A percentile compares a stretch with the other conserved stretches of the same genome.
phyloP scores from a whole-genome alignment of 2,113 vertebrate species.

The Toxotes chatareus region DNA sequence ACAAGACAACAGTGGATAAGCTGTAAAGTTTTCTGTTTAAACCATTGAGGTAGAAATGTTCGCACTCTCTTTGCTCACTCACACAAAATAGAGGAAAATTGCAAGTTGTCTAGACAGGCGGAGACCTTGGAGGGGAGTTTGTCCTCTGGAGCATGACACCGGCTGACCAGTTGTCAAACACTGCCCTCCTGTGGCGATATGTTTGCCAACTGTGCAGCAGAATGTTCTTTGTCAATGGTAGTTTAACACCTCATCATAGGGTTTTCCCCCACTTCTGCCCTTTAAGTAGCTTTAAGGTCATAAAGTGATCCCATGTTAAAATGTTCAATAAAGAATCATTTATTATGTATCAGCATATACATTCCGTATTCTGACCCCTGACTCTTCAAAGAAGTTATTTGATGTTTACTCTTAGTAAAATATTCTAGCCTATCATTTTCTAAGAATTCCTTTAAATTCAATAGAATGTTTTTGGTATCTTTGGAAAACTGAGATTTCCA shows the following conservation, averaged over 20 bases:
- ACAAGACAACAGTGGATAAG: conserved; percentile 38
- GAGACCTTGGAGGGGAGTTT: conserved; percentile 52
- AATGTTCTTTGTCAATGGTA: too few relatives aligned
- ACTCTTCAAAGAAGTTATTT: not conserved
- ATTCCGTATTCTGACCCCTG: not conserved
- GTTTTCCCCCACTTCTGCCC: not conserved
- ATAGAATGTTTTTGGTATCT: not conserved
- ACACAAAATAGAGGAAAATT: conserved; percentile 50
- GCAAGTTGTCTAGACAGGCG: conserved; percentile 61
- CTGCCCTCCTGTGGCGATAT: conserved; percentile 61
- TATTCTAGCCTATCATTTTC: not conserved
- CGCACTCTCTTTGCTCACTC: not conserved
- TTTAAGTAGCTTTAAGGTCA: not conserved
- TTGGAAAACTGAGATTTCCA: not conserved
- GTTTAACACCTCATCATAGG: too few relatives aligned
- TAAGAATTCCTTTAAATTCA: not conserved
- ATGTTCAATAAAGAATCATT: not conserved
- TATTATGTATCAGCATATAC: not conserved
- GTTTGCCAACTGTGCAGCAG: not conserved
- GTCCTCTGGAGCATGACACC: conserved; percentile 29
- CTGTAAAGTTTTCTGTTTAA: conserved; percentile 36
- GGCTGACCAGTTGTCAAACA: conserved; percentile 41
- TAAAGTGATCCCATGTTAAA: not conserved
- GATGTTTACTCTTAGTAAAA: not conserved
- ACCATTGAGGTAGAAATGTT: conserved; percentile 40